Conservation (phyloP, 2,113 vertebrate species). For the Coregonus clupeaformis region DNA sequence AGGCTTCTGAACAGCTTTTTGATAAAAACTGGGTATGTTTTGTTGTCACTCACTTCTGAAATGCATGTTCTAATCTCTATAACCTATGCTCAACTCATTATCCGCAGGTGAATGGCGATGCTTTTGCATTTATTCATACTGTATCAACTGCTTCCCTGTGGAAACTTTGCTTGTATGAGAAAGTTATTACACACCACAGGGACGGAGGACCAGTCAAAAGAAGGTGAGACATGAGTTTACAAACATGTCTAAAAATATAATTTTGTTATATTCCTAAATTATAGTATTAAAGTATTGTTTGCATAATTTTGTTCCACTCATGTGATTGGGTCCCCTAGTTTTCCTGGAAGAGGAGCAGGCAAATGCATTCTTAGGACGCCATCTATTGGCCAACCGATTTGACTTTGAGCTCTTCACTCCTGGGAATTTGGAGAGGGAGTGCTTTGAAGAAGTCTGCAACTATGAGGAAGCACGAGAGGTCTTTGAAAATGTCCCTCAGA, state of each 20-base stretch:
- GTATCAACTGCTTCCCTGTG: constrained; percentile 67
- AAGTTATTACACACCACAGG: constrained; percentile 33
- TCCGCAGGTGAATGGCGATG: constrained; percentile 74
- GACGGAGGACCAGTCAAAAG: constrained; percentile 39
- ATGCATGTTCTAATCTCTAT: background rate
- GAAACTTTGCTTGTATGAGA: constrained; percentile 67
- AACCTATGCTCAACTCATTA: background rate
- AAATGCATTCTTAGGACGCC: constrained; percentile 84
- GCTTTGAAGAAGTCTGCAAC: constrained; percentile 88
- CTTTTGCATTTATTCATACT: constrained; percentile 69
- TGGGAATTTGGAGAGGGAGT: constrained; percentile 90
- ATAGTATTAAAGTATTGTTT: too few relatives aligned
- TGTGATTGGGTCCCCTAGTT: constrained; percentile 63
- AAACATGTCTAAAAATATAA: background rate
- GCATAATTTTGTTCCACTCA: background rate
- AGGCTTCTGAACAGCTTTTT: background rate
- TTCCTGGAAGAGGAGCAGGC: constrained; percentile 84
- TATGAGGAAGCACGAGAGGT: constrained; percentile 94
- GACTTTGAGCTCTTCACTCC: constrained; percentile 90
- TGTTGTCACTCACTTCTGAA: background rate
- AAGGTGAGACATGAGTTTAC: constrained; percentile 69
- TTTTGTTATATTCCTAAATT: background rate
- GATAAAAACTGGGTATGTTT: background rate
- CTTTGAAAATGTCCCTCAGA: constrained; percentile 82
- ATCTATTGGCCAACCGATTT: constrained; percentile 87